Evolutionary conservation across 1,140 invertebrate species (phyloP), one percentile per base, ranked within the genome.

Genomic region (Pogonomyrmex californicus): DNA sequence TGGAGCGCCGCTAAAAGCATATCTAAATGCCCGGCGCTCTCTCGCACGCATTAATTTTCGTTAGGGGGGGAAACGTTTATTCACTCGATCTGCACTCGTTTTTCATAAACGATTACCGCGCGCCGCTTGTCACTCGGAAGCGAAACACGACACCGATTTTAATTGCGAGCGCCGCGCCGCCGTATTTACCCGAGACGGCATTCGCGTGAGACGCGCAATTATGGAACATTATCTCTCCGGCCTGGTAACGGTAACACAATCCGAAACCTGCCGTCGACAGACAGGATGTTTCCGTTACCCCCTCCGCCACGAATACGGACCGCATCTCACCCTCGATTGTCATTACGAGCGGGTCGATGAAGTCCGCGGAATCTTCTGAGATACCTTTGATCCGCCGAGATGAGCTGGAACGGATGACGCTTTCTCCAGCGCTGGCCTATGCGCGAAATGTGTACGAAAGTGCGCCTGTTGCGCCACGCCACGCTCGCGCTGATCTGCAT

Each of bases 401-500:
- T 23, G 23, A 70, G 7, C 36, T 36, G 23, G 33, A 38, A 75
- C 14, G 12, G 10, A 30, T 23, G 23, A 36, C 12, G 12, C 1
- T 54, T 14, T 54, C n/a, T 51, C 62, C n/a, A n/a, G n/a, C n/a
- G n/a, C n/a, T n/a, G n/a, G 56, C 23, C 23, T 23, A 7, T 36
- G 47, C 23, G 23, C 23, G 62, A 7, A 51, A n/a, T 7, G 5
- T n/a, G 14, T n/a, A 71, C 33, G 33, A 30, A n/a, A n/a, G 2
- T 41, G 33, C 36, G 51, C 79, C 66, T 81, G 77, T 83, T 83
- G 79, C 66, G 1, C n/a, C 79, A 10, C 3, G 36, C 12, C 79
- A 10, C 3, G 36, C 12, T 41, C 14, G 10, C 14, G 47, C 3
- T 12, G 23, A 83, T 62, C 41, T 83, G 56, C 79, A 75, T 38